phyloP scores from a whole-genome alignment of 2,888 invertebrate genomes.

The Globia sparganii region DNA sequence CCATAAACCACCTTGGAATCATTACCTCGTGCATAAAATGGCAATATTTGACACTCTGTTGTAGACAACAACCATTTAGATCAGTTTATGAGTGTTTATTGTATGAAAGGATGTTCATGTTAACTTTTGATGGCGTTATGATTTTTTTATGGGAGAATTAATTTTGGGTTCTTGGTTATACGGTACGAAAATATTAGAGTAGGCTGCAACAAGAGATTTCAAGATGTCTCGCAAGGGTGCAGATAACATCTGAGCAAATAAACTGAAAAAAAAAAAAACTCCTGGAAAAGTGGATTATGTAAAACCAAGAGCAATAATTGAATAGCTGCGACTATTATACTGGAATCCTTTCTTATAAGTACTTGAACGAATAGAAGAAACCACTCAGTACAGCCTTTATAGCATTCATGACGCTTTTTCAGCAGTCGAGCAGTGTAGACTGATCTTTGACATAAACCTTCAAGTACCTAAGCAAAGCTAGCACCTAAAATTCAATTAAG shows the following conservation, averaged over 20 bases:
- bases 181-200: background rate
- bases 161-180: constrained; percentile 40
- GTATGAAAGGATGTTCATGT: constrained; percentile 69
- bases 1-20: constrained; percentile 73
- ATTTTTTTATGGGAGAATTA: constrained; percentile 59
- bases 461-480: background rate
- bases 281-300: background rate
- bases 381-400: background rate
- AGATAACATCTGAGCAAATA: background rate
- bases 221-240: background rate
- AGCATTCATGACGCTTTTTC: background rate
- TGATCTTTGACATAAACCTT: background rate
- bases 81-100: constrained; percentile 67
- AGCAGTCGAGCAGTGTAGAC: background rate
- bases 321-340: background rate
- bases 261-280: background rate
- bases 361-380: background rate
- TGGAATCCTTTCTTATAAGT: background rate
- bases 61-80: constrained; percentile 75
- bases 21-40: constrained; percentile 71
- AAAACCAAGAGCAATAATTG: background rate
- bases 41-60: constrained; percentile 74
- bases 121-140: constrained; percentile 67
- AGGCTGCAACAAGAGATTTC: background rate
- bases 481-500: constrained; percentile 27